Percentiles rank a stretch among this genome's conserved stretches.
Conservation (phyloP, 2,113 vertebrate genomes). For the Conger conger region DNA sequence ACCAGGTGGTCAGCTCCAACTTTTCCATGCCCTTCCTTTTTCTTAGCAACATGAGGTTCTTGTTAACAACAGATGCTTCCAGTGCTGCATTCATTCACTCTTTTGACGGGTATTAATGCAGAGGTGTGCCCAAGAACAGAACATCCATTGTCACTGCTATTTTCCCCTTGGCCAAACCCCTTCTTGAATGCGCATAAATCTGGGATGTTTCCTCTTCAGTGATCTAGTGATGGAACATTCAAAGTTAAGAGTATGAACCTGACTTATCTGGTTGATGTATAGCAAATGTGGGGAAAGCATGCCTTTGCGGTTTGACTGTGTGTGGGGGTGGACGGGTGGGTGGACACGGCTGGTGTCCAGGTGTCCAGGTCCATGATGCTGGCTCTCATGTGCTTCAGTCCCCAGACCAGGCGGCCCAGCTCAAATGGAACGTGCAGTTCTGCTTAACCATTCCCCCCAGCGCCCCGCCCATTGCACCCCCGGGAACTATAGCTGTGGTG, state of each 20-base stretch:
- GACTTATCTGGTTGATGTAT: background rate
- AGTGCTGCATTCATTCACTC: background rate
- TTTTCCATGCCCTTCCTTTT: background rate
- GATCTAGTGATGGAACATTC: background rate
- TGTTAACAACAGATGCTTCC: background rate
- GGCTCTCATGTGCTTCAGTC: constrained; percentile 73
- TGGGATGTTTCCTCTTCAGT: background rate
- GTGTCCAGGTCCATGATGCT: background rate
- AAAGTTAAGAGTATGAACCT: background rate
- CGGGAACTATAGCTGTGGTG: constrained; percentile 96
- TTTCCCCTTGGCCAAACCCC: background rate
- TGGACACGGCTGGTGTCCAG: background rate
- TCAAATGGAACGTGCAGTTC: constrained; percentile 99
- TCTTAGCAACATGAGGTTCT: background rate
- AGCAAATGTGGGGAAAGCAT: background rate
- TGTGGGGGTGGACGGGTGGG: background rate
- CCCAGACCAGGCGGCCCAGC: constrained; percentile 91
- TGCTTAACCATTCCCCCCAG: constrained; percentile 98
- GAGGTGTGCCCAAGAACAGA: background rate
- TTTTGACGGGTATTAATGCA: background rate
- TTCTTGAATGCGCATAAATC: background rate
- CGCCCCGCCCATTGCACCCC: constrained; percentile 95
- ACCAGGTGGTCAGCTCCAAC: background rate
- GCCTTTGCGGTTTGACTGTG: background rate
- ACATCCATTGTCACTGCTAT: background rate